Base-by-base conservation (phyloP, 2,797 vertebrate species). In the Rhyacichthys aspro region DNA sequence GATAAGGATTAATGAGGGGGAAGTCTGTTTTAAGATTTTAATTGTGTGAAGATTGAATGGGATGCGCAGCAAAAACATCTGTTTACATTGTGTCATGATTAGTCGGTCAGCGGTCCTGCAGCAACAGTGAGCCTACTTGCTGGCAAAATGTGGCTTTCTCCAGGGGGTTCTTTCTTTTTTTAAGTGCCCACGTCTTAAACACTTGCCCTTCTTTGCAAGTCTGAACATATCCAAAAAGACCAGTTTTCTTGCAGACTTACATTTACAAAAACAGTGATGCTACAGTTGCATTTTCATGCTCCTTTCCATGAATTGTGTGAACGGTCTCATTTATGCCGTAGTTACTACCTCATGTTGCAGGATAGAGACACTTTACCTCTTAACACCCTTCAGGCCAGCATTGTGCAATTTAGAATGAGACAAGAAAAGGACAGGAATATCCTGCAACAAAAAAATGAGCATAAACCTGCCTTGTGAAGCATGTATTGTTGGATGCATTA, bases 1-100 rank as follows among this genome's bases (percentile, higher is more conserved):
- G 81, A 82, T 82, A 85, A 56, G 88, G 90, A 93, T 91, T 92
- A 92, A 92, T 92, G 86, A 89, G 88, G 70, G 74, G 78, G 67
- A 85, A 77, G 76, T 71, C 52, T 79, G 68, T 85, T 77, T 78
- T 59, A 80, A 88, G 76, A 89, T 83, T 78, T 74, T 87, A 89
- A 91, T 91, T 90, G 86, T 91, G 75, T 56, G 67, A 86, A 79
- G 84, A 79, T 76, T 91, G 86, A 90, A 89, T 75, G 59, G 67
- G 73, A 80, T 55, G 74, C 43, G 37, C 62, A 2, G 53, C 34
- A 52, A 55, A 54, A 67, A 86, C 83, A 88, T 90, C 79, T 86
- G 87, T 90, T 90, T 87, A 78, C 78, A 88, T 85, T 90, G 80
- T 90, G 64, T 0, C n/a, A 67, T 61, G 89, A 91, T 92, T 92